Percentiles rank a stretch among this genome's conserved stretches.
phyloP scores from a whole-genome alignment of 53 echinoderm and acorn worm genomes.

The Holothuria leucospilota region DNA sequence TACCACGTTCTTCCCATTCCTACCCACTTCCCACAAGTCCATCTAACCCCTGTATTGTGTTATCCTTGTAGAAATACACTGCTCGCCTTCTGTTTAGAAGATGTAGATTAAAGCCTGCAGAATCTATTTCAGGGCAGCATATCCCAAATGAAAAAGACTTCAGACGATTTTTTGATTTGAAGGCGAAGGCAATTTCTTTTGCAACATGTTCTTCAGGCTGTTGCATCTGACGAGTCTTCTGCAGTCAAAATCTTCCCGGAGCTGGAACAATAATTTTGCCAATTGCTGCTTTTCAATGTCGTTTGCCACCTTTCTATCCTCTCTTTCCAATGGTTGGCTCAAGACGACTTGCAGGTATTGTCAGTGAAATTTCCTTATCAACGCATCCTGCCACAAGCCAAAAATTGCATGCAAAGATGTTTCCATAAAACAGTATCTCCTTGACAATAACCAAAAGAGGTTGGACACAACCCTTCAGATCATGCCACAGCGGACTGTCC shows the following conservation, averaged over 20 bases:
- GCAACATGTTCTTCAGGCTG: neutral
- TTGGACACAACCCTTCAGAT: neutral
- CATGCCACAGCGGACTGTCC: neutral
- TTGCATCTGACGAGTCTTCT: neutral
- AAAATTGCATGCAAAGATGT: neutral
- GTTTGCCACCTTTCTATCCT: neutral
- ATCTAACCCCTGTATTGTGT: neutral
- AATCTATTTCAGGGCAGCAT: constrained; percentile 1
- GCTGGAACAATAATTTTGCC: neutral
- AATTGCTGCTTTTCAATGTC: neutral
- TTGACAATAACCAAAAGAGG: neutral
- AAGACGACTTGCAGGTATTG: neutral
- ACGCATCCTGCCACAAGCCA: neutral
- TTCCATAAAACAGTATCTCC: neutral
- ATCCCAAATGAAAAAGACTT: constrained; percentile 1
- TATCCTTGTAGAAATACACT: constrained; percentile 6
- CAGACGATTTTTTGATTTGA: neutral
- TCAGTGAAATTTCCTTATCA: neutral
- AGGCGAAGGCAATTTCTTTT: neutral
- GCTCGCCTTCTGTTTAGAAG: neutral
- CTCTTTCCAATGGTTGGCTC: neutral
- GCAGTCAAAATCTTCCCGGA: neutral
- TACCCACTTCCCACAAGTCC: neutral
- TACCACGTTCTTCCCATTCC: neutral
- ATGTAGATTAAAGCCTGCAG: neutral